Evolutionary conservation across 1,140 invertebrate genomes (phyloP).

Genomic region (Aphelenchoides fujianensis): DNA sequence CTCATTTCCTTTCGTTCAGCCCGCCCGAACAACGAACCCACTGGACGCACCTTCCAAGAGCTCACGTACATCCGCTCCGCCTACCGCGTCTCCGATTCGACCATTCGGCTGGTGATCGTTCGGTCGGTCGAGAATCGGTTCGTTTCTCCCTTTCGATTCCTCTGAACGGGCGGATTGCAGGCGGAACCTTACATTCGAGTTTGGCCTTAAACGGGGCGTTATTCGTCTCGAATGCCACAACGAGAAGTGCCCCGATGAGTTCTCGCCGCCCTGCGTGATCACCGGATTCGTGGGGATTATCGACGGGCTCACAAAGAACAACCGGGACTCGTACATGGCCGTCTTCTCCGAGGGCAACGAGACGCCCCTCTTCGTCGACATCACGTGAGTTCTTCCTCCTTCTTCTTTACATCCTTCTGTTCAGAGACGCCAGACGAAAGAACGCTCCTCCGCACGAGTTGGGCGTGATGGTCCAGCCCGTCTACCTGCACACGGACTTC

Average conservation of each 20-base stretch:
- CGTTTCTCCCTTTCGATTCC: too few species aligned
- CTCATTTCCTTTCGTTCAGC: too few species aligned
- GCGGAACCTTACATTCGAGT: constrained; percentile 14
- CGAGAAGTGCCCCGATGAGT: constrained; percentile 13
- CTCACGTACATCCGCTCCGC: constrained; percentile 22
- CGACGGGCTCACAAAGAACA: constrained; percentile 23
- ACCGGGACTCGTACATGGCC: constrained; percentile 5
- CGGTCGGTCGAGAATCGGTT: constrained; percentile 14
- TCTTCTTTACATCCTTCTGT: background rate
- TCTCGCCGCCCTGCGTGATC: constrained; percentile 14
- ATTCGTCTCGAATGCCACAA: constrained; percentile 21
- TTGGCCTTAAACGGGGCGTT: constrained; percentile 6
- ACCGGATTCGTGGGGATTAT: constrained; percentile 34
- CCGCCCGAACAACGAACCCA: too few species aligned
- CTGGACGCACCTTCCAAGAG: constrained; percentile 14
- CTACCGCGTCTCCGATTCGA: constrained; percentile 8
- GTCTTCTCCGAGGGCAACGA: constrained; percentile 20
- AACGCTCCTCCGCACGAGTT: constrained; percentile 8
- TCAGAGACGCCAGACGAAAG: background rate
- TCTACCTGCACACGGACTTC: constrained; percentile 32
- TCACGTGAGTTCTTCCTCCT: constrained; percentile 19
- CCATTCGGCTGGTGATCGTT: constrained; percentile 19
- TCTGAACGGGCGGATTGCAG: too few species aligned
- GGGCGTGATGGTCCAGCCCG: constrained; percentile 27
- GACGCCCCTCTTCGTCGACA: constrained; percentile 21